Evolutionary conservation across 1,140 invertebrate species (phyloP).

Genomic region (Thaumatotibia leucotreta): DNA sequence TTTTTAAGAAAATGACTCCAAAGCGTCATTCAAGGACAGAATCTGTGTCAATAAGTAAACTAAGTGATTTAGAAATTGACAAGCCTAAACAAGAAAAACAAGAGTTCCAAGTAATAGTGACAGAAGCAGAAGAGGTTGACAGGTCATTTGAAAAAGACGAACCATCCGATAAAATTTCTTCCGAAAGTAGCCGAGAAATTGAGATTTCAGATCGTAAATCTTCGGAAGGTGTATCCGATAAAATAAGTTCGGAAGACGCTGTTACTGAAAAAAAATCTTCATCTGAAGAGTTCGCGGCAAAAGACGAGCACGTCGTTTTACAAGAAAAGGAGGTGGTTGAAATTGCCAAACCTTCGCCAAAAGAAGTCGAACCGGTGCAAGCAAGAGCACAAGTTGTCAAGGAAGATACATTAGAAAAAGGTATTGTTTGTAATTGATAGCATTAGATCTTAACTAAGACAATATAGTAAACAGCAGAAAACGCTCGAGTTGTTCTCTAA

Average conservation of each 20-base stretch:
- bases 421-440: slow-evolving; percentile 11
- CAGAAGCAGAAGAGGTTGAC: slow-evolving; percentile 69
- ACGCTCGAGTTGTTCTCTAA: too few relatives aligned
- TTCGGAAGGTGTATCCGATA: slow-evolving; percentile 72
- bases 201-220: slow-evolving; percentile 74
- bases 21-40: slow-evolving; percentile 72
- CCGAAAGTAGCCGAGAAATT: slow-evolving; percentile 73
- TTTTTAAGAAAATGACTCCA: slow-evolving; percentile 70
- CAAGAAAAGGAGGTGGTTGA: slow-evolving; percentile 18
- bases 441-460: too few relatives aligned
- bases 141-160: slow-evolving; percentile 68
- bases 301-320: slow-evolving; percentile 35
- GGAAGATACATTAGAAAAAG: slow-evolving; percentile 35
- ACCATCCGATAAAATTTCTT: slow-evolving; percentile 73
- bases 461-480: too few relatives aligned
- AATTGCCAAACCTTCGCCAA: slow-evolving; percentile 22
- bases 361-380: slow-evolving; percentile 38
- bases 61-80: slow-evolving; percentile 55
- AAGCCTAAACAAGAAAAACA: slow-evolving; percentile 44
- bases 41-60: slow-evolving; percentile 67
- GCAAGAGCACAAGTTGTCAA: slow-evolving; percentile 31
- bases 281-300: slow-evolving; percentile 55
- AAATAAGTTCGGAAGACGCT: slow-evolving; percentile 72
- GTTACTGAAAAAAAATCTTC: slow-evolving; percentile 74
- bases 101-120: slow-evolving; percentile 73